Percentiles rank a stretch among this genome's conserved stretches.
Conservation (phyloP, 1,140 invertebrate species). For the Acromyrmex charruanus region DNA sequence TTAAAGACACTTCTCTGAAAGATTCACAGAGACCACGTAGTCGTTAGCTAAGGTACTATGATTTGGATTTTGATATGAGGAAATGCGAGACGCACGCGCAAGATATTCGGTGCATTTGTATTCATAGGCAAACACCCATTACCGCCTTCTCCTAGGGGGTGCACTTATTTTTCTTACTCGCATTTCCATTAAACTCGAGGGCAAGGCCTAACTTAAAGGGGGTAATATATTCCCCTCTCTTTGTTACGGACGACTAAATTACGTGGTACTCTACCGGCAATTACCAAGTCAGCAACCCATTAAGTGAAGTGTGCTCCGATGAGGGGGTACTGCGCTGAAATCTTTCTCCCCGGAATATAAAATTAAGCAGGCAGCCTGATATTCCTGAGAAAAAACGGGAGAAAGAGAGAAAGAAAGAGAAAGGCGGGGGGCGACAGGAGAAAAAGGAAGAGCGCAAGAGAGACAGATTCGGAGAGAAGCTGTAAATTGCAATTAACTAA, state of each 20-base stretch:
- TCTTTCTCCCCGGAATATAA: slow-evolving; percentile 72
- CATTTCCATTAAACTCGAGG: slow-evolving; percentile 36
- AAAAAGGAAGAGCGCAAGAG: background rate
- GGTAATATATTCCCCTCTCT: slow-evolving; percentile 64
- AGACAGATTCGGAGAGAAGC: background rate
- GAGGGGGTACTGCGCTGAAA: slow-evolving; percentile 60
- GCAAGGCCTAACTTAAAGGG: slow-evolving; percentile 47
- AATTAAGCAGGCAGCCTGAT: slow-evolving; percentile 65
- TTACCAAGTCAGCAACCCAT: slow-evolving; percentile 76
- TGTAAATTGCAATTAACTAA: slow-evolving; percentile 52
- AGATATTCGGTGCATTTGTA: slow-evolving; percentile 55
- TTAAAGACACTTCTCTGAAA: background rate
- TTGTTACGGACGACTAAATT: slow-evolving; percentile 70
- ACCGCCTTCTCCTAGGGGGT: slow-evolving; percentile 14
- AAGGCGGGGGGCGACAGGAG: too few species aligned
- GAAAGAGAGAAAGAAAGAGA: background rate
- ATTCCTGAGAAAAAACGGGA: slow-evolving; percentile 20
- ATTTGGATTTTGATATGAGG: slow-evolving; percentile 47
- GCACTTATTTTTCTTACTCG: slow-evolving; percentile 63
- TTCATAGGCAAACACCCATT: slow-evolving; percentile 64
- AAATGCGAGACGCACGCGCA: slow-evolving; percentile 44
- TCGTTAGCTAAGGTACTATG: slow-evolving; percentile 4
- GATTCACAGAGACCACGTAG: background rate
- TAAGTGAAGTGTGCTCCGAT: slow-evolving; percentile 68
- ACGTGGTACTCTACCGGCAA: slow-evolving; percentile 70